Evolutionary conservation across 1,140 invertebrate species (phyloP), one percentile per base, ranked within the genome.

Genomic region (Drosophila erecta): DNA sequence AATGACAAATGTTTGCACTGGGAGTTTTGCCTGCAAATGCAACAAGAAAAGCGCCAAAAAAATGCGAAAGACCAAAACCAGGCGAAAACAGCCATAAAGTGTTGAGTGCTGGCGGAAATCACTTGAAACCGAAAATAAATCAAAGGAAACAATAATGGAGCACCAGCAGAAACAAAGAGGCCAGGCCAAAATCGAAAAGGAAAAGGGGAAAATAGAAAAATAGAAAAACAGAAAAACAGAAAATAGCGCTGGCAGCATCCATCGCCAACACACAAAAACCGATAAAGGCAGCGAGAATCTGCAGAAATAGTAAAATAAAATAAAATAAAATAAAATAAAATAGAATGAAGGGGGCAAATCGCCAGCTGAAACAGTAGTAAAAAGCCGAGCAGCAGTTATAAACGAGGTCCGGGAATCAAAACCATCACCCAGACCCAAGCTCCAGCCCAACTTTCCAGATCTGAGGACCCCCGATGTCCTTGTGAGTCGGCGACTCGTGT

Each of bases 111-210:
- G 59, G 79, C 83, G 84, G 84, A 89, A 87, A 87, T 87, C 84
- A 89, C 84, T 87, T 87, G 84, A 87, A 87, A 87, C 84, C 84
- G 84, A 79, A 70, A 56, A 87, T 87, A 87, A 87, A 87, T 87
- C 84, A 87, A 87, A 87, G 61, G 58, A 66, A 89, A 84, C 84
- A 79, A 87, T 87, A 87, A 87, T 84, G 83, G 81, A 61, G 38
- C 58, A 60, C 47, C 72, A 61, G 51, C 62, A 66, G 71, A 64
- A 80, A 67, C 75, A 77, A 74, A 78, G 53, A 15, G 60, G 57
- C 62, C 47, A 47, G 67, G 59, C 46, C 43, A 79, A 57, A 33
- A 54, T 58, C 75, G 43, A 79, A 66, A 61, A 60, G 76, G 58
- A 70, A 84, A 81, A 62, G 74, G 75, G 62, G 73, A 57, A 87